Base-by-base conservation (phyloP, 2,113 vertebrate genomes). In the Tylochromis polylepis region DNA sequence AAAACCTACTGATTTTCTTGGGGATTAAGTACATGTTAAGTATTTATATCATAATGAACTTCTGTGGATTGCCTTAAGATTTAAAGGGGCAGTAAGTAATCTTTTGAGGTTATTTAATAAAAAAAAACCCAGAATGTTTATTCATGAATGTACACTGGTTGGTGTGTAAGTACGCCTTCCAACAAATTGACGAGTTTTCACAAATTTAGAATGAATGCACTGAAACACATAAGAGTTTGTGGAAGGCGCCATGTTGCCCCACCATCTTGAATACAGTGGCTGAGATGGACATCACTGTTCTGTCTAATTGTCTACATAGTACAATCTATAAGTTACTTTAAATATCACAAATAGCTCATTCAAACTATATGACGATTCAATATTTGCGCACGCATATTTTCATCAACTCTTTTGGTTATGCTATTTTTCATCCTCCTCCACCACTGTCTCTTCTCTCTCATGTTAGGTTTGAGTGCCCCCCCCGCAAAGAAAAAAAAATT, bases 81-180 rank as follows among this genome's bases (percentile, higher is more conserved):
- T 43, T 43, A 43, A 43, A 43, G 41, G 11, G 5, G 41, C 41
- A 43, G 41, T 43, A 43, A 43, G 11, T 12, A 43, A 43, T 43
- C 5, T 43, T 43, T 12, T 43, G 11, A 11, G 4, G 9, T 11
- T 41, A 41, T 41, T 41, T 11, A 41, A 41, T 11, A 41, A 10
- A 41, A 41, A 41, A 41, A 36, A 67, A 38, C n/a, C n/a, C n/a
- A 0, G 1, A 67, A 22, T 22, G 2, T 67, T 67, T 67, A 67
- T 20, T 41, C 20, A 14, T 67, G 41, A 67, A 67, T 41, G 0
- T 38, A 38, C 34, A 67, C 34, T 22, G 34, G 31, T 59, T 59
- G 3, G 36, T n/a, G 18, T 62, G 31, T n/a, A 22, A 65, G 18
- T 38, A 65, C 0, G 0, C 14, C 60, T 38, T 38, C 60, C 34